Percentiles rank a stretch among this genome's conserved stretches.
Conservation (phyloP, 2,797 vertebrate species). For the Schizopygopsis malacanthus region DNA sequence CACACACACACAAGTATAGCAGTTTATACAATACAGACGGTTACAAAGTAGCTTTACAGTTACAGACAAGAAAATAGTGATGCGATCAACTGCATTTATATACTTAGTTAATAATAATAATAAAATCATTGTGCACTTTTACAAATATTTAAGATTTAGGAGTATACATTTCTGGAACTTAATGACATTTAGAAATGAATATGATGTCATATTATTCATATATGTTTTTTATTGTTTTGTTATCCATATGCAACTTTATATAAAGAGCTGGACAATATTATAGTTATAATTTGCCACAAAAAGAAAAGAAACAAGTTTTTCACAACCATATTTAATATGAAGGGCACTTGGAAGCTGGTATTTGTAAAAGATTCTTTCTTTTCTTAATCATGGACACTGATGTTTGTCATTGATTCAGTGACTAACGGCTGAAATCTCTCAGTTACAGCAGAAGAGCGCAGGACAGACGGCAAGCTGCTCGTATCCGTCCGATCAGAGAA, state of each 20-base stretch:
- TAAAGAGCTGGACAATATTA: neutral
- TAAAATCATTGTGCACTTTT: neutral
- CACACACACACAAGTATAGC: neutral
- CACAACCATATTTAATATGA: neutral
- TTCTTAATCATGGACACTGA: neutral
- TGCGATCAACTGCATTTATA: neutral
- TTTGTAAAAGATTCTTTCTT: neutral
- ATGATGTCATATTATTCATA: neutral
- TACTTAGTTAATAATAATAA: neutral
- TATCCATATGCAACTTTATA: neutral
- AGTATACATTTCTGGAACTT: neutral
- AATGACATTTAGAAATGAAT: neutral
- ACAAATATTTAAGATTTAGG: neutral
- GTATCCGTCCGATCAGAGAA: slow-evolving; percentile 76
- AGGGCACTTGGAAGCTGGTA: neutral
- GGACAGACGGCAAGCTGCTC: slow-evolving; percentile 67
- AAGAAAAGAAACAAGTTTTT: no score
- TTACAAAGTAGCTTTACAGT: neutral
- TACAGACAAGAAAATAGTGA: neutral
- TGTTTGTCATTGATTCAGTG: slow-evolving; percentile 51
- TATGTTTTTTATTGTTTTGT: neutral
- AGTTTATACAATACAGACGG: neutral
- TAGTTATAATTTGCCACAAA: neutral
- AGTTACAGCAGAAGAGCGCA: slow-evolving; percentile 74
- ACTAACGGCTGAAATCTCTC: slow-evolving; percentile 29